These are phyloP conservation scores for Echeneis naucrates DNA, from an alignment of 2,797 vertebrate genomes.

Conservation along the genomic window DNA sequence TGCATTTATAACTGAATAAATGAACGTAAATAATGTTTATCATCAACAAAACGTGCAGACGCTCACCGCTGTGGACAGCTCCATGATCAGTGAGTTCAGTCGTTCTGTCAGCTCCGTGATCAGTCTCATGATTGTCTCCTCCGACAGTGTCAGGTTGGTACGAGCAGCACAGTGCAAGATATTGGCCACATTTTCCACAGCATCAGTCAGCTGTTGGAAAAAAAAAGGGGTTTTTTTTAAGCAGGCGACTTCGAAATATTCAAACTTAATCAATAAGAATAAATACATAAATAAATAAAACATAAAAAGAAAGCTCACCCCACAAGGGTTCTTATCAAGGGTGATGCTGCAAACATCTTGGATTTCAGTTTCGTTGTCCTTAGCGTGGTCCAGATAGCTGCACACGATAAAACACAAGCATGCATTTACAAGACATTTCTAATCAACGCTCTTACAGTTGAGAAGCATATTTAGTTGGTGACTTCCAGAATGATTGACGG, in stretches of 20 bases:
- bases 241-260: neutral
- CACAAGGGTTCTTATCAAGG: constrained; percentile 73
- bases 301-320: constrained; percentile 66
- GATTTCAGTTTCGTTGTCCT: constrained; percentile 49
- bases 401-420: constrained; percentile 9
- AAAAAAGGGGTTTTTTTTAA: neutral
- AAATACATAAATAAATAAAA: no score
- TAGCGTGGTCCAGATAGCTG: constrained; percentile 73
- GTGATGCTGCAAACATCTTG: constrained; percentile 79
- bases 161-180: constrained; percentile 77
- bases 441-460: neutral
- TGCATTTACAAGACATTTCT: neutral
- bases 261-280: neutral
- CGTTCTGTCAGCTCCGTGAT: constrained; percentile 68
- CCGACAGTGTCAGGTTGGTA: constrained; percentile 69
- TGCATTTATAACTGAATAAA: neutral
- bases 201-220: constrained; percentile 71
- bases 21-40: neutral
- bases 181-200: constrained; percentile 73
- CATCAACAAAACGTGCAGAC: no score
- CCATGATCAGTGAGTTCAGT: constrained; percentile 72
- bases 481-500: no score
- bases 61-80: constrained; percentile 72
- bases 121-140: constrained; percentile 65
- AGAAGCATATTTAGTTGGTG: no score